Evolutionary conservation across 2,797 vertebrate species (phyloP).

Genomic region (Cirrhinus molitorella): DNA sequence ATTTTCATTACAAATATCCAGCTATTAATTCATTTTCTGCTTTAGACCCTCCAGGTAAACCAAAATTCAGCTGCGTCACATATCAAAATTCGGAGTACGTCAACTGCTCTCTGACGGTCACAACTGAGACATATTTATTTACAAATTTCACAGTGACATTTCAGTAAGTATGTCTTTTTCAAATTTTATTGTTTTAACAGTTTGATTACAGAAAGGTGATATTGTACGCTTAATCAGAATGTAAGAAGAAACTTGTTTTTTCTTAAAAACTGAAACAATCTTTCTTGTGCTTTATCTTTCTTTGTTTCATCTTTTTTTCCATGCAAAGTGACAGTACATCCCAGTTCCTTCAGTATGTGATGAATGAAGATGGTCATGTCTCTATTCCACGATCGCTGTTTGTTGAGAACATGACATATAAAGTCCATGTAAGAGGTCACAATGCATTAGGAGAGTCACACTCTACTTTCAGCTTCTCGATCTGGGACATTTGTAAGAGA

Average conservation of each 20-base stretch:
- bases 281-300: neutral
- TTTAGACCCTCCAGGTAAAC: constrained; percentile 76
- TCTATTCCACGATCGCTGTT: constrained; percentile 60
- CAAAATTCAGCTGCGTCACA: constrained; percentile 72
- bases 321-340: constrained; percentile 61
- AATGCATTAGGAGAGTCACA: constrained; percentile 79
- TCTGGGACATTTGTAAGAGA: constrained; percentile 79
- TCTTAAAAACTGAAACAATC: neutral
- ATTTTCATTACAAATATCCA: neutral
- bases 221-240: neutral
- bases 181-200: neutral
- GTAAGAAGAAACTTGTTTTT: neutral
- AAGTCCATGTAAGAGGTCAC: constrained; percentile 72
- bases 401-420: constrained; percentile 66
- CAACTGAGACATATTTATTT: constrained; percentile 66
- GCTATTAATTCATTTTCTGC: neutral
- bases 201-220: neutral
- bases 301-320: constrained; percentile 51
- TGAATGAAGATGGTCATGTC: constrained; percentile 31
- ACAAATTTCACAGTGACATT: constrained; percentile 72
- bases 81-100: constrained; percentile 62
- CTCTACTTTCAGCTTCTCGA: constrained; percentile 70
- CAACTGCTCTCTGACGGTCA: constrained; percentile 72
- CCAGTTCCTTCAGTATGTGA: neutral
- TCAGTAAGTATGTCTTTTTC: constrained; percentile 65